These are phyloP conservation scores for Dilophus febrilis DNA, from an alignment of 2,888 invertebrate genomes.

Conservation along the genomic window DNA sequence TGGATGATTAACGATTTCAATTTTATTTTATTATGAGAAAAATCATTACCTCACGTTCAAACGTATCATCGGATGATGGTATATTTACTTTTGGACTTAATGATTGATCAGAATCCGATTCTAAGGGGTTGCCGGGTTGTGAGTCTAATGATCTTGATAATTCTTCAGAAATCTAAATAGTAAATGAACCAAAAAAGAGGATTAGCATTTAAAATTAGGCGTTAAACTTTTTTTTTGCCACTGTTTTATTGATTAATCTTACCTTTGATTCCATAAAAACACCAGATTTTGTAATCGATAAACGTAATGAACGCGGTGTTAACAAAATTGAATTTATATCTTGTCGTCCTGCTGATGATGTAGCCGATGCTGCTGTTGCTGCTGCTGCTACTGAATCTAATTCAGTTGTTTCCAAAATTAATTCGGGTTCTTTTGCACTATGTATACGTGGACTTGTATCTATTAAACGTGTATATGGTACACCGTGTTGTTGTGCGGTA, in stretches of 20 bases:
- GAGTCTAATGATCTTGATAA: conserved; percentile 30
- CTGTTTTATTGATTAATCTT: no score
- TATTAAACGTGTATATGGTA: conserved; percentile 64
- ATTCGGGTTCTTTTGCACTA: conserved; percentile 16
- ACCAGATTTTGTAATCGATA: conserved; percentile 62
- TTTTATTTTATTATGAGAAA: no score
- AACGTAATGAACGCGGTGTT: conserved; percentile 20
- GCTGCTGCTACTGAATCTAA: conserved; percentile 42
- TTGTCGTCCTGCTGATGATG: conserved; percentile 47
- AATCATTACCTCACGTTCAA: conserved; percentile 22
- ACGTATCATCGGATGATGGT: conserved; percentile 19
- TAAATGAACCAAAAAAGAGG: no score
- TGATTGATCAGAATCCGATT: conserved; percentile 29
- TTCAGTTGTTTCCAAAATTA: conserved; percentile 15
- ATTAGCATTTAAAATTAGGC: no score
- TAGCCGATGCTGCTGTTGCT: conserved; percentile 27
- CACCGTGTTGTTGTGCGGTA: conserved; percentile 30
- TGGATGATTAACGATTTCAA: no score
- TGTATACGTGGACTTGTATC: conserved; percentile 38
- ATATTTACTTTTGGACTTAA: conserved; percentile 13
- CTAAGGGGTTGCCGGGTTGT: conserved; percentile 28
- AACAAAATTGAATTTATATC: conserved; percentile 25
- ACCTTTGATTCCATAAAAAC: conserved; percentile 64
- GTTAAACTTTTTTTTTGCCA: no score
- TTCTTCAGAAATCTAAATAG: conserved; percentile 24